Percentiles rank a stretch among this genome's conserved stretches.
Evolutionary conservation across 2,113 vertebrate species (phyloP).

Genomic region (Limanda limanda): DNA sequence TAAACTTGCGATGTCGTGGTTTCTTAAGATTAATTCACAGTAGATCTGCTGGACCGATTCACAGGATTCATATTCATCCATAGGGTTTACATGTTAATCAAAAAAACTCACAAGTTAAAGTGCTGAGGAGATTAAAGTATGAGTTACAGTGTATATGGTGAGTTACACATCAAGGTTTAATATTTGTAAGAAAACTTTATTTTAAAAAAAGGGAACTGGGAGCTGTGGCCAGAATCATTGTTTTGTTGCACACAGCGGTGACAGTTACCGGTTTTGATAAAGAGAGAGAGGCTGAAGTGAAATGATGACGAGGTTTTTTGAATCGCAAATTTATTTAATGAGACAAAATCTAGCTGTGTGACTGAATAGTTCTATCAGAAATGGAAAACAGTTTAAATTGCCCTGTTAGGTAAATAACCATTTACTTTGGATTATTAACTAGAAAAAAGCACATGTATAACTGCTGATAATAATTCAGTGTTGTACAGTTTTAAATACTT

Average conservation of each 20-base stretch:
- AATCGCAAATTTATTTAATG: too few species aligned
- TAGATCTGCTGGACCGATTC: neutral
- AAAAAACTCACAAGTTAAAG: too few species aligned
- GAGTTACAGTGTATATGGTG: too few species aligned
- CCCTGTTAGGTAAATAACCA: neutral
- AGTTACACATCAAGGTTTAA: too few species aligned
- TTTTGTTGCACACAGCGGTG: neutral
- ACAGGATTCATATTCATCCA: neutral
- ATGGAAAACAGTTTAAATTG: neutral
- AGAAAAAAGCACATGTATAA: neutral
- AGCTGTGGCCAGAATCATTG: neutral
- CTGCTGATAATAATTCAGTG: neutral
- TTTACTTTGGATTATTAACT: neutral
- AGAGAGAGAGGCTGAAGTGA: too few species aligned
- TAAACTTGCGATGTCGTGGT: neutral
- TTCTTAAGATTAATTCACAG: neutral
- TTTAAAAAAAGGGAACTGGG: constrained; percentile 15
- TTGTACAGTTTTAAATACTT: neutral
- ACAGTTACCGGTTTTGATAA: neutral
- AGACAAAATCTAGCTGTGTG: too few species aligned
- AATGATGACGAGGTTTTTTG: too few species aligned
- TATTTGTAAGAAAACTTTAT: neutral
- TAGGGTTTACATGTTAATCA: neutral
- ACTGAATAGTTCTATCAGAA: neutral
- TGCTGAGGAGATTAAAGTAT: too few species aligned